These are phyloP conservation scores for Anaspis maculata DNA, from an alignment of 2,888 invertebrate genomes.

Conservation along the genomic window DNA sequence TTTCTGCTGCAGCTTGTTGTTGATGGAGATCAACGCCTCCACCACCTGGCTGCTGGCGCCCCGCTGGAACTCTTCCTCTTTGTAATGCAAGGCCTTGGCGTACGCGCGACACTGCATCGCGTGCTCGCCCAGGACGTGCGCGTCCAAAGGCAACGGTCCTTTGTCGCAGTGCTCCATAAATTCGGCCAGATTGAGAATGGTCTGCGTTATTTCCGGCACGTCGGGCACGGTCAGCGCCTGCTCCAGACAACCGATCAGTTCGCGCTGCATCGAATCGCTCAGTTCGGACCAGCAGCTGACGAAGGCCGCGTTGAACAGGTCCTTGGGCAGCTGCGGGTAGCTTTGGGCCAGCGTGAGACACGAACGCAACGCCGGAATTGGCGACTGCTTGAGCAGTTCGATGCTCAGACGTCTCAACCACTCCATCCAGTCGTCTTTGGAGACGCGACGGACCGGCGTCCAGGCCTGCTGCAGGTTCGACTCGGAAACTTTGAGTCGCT, in stretches of 20 bases:
- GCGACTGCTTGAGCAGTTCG: constrained; percentile 89
- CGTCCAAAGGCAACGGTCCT: constrained; percentile 85
- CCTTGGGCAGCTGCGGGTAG: constrained; percentile 90
- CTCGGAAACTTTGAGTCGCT: constrained; percentile 74
- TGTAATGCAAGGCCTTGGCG: constrained; percentile 79
- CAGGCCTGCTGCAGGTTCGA: constrained; percentile 81
- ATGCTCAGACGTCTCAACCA: constrained; percentile 90
- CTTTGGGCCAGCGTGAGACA: constrained; percentile 89
- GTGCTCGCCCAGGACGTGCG: constrained; percentile 78
- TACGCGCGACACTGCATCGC: constrained; percentile 86
- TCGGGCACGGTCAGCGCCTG: constrained; percentile 89
- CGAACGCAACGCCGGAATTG: constrained; percentile 86
- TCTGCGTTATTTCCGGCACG: constrained; percentile 92
- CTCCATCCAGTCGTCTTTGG: constrained; percentile 98
- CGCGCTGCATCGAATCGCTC: constrained; percentile 63
- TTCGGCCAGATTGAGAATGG: constrained; percentile 93
- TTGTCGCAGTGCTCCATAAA: constrained; percentile 99
- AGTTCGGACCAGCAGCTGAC: constrained; percentile 99
- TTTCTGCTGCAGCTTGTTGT: constrained; percentile 96
- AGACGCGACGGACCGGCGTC: constrained; percentile 86
- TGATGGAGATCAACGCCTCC: constrained; percentile 90
- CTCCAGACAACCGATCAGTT: constrained; percentile 73
- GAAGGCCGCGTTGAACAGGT: constrained; percentile 97
- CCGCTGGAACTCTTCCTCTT: constrained; percentile 88
- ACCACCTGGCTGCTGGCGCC: constrained; percentile 79